These are phyloP conservation scores for Dasyprocta punctata DNA, from an alignment of 2,113 vertebrate species.

Conservation along the genomic window DNA sequence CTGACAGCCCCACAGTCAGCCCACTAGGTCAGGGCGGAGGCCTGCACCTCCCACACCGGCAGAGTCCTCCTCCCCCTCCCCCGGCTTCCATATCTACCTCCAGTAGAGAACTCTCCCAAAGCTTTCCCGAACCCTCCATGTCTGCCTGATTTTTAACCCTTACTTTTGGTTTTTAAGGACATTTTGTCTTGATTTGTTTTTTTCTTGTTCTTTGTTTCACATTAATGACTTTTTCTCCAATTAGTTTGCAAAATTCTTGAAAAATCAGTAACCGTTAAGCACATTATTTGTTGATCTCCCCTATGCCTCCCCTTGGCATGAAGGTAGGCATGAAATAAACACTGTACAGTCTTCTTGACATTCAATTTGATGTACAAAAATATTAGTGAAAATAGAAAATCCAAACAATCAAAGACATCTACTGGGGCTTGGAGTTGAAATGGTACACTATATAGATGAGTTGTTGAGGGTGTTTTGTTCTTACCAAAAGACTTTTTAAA, in stretches of 20 bases:
- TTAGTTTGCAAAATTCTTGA: constrained; percentile 18
- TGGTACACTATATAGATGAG: not conserved
- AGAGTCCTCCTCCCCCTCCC: not conserved
- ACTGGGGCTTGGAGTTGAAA: not conserved
- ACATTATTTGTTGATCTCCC: not conserved
- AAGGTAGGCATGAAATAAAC: constrained; percentile 18
- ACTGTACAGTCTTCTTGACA: constrained; percentile 25
- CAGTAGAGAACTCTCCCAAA: not conserved
- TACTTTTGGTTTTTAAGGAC: not conserved
- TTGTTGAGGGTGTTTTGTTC: not conserved
- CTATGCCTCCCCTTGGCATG: not conserved
- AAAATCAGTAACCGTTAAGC: not conserved
- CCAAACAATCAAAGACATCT: not conserved
- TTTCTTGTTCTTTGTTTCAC: constrained; percentile 28
- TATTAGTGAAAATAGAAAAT: constrained; percentile 46
- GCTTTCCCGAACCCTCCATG: not conserved
- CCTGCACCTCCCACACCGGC: not conserved
- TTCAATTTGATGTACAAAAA: constrained; percentile 6
- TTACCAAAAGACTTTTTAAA: constrained; percentile 29
- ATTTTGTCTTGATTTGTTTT: constrained; percentile 24
- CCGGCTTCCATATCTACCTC: not conserved
- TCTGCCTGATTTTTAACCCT: not conserved
- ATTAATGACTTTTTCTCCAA: not conserved
- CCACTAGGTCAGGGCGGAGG: not conserved
- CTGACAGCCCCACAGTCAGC: not conserved